Evolutionary conservation across 2,888 invertebrate species (phyloP), one percentile per base, ranked within the genome.

Genomic region (Julus scanicus): DNA sequence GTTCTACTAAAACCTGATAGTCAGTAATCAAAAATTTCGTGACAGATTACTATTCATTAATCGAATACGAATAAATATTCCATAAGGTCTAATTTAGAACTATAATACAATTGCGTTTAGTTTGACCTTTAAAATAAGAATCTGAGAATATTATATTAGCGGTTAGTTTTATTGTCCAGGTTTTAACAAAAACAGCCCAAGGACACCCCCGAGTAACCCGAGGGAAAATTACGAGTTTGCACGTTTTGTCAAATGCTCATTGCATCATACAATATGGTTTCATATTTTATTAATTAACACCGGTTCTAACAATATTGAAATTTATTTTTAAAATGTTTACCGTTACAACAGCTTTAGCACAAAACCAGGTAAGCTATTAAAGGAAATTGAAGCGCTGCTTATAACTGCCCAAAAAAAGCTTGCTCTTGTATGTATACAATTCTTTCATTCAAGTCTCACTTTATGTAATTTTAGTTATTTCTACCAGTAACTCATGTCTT

Each of bases 301-400:
- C 80, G 80, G 37, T 37, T 29, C 37, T 80, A 2, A 20, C 11
- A 80, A 13, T 13, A 80, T 37, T 80, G 13, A 80, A 11, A 13
- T 80, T 29, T 29, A 49, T 57, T 86, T 53, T 29, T 13, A 86
- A 86, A 86, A 86, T 86, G 86, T 86, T 86, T 86, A 57, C 86
- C n/a, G 15, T 86, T 29, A 86, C 49, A 37, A 80, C 80, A 5
- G 13, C 80, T 0, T 9, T 8, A 8, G 86, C 39, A n/a, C 86
- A 86, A 39, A 86, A 86, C 29, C 86, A 86, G 86, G 86, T 86
- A 86, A 57, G 2, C 3, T 44, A 37, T 11, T 48, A n/a, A 20
- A 44, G 17, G 11, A 20, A 20, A 71, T 20, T 20, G 13, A 44
- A 20, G 44, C 85, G 39, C 44, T 40, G 6, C 17, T 39, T 37